These are phyloP conservation scores for Hyposmocoma kahamanoa DNA, from an alignment of 1,140 invertebrate species.

Conservation along the genomic window DNA sequence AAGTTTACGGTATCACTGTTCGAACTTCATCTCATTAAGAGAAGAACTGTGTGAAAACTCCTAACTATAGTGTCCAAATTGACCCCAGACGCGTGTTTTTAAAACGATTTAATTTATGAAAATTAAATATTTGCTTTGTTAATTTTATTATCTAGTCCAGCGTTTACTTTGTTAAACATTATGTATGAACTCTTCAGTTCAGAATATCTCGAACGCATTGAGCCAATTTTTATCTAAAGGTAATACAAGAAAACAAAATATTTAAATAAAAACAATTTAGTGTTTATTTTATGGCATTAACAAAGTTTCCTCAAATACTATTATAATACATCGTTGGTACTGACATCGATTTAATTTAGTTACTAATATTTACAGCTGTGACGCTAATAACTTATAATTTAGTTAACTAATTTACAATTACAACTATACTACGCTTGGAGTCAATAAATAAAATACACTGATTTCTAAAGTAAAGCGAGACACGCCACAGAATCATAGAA, in stretches of 20 bases:
- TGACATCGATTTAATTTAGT: slow-evolving; percentile 61
- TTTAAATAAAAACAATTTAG: slow-evolving; percentile 71
- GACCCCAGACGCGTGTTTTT: too few relatives aligned
- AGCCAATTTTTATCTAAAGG: neutral
- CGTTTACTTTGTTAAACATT: too few relatives aligned
- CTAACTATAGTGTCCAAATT: too few relatives aligned
- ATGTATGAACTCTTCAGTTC: neutral
- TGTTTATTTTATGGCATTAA: slow-evolving; percentile 70
- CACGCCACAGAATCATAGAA: slow-evolving; percentile 7
- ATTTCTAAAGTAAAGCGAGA: slow-evolving; percentile 27
- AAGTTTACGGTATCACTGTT: too few relatives aligned
- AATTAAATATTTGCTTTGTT: too few relatives aligned
- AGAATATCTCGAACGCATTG: too few relatives aligned
- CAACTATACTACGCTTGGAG: slow-evolving; percentile 34
- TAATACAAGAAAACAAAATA: slow-evolving; percentile 45
- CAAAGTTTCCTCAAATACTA: slow-evolving; percentile 45
- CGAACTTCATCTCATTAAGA: too few relatives aligned
- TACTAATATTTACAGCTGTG: slow-evolving; percentile 58
- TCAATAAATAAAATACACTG: slow-evolving; percentile 61
- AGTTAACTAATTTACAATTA: slow-evolving; percentile 53
- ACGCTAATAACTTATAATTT: slow-evolving; percentile 51
- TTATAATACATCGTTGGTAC: slow-evolving; percentile 70
- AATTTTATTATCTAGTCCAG: too few relatives aligned
- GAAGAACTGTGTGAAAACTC: too few relatives aligned
- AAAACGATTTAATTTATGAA: too few relatives aligned